Evolutionary conservation across 2,888 invertebrate genomes (phyloP), one percentile per base, ranked within the genome.

Genomic region (Rhogogaster chlorosoma): DNA sequence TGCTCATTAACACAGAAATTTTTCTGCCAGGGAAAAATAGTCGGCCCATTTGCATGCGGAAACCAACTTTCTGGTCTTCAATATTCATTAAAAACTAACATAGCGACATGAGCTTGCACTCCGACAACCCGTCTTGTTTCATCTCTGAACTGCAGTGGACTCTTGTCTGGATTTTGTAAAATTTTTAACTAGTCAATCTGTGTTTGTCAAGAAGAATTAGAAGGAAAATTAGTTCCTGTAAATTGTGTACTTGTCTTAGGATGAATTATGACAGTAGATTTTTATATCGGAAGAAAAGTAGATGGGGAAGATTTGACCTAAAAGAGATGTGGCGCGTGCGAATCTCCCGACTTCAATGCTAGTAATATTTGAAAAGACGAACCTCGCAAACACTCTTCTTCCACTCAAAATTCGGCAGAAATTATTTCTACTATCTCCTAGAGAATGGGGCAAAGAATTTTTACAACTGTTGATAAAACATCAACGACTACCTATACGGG

Each of bases 391-490:
- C 2, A 10, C 10, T 61, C 61, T 45, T 3, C 15, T 4, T 61
- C 12, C 2, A 61, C 61, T 61, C 26, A 10, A 61, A 61, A 22
- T 26, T 10, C 12, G 61, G 26, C 26, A 26, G 61, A 26, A n/a
- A 53, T 53, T 53, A 61, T 26, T 22, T 61, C 26, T 22, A 61
- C 10, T n/a, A 53, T 53, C 18, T 53, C n/a, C 53, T 18, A n/a
- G 2, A 18, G 53, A 7, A 53, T 53, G 53, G 53, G 53, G 6
- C 7, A 26, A 61, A 26, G 26, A 26, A 26, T 9, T 61, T 36
- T 70, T 70, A 26, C 9, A 70, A 70, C 36, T 70, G 18, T 70
- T 36, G 32, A 70, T 70, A 70, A n/a, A 32, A 36, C n/a, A 70
- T 36, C 36, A 70, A 29, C 26, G 67, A 67, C 26, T 61, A 61